Conservation (phyloP, 2,888 invertebrate species). For the Sinohyriopsis cumingii region DNA sequence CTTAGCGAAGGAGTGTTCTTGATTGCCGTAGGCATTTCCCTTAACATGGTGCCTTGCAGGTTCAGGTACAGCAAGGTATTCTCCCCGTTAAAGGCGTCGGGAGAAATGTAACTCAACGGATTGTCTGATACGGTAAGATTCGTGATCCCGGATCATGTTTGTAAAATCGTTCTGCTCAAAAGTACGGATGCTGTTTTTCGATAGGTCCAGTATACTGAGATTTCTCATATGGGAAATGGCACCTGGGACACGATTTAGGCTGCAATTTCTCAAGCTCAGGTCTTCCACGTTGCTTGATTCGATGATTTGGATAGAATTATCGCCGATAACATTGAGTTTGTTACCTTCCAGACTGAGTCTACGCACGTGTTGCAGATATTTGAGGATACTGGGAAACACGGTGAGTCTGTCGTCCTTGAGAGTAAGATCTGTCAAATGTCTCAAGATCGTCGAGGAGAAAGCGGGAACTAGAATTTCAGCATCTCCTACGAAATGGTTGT, state of each 20-base stretch:
- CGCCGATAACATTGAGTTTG: conserved; percentile 44
- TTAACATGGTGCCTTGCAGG: conserved; percentile 28
- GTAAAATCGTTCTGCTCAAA: conserved; percentile 43
- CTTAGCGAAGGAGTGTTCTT: conserved; percentile 17
- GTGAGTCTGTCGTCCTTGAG: conserved; percentile 40
- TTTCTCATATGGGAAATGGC: conserved; percentile 39
- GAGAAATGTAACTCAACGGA: conserved; percentile 43
- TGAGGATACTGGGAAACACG: conserved; percentile 35
- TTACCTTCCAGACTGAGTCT: conserved; percentile 42
- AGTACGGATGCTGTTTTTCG: conserved; percentile 43
- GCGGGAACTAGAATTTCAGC: conserved; percentile 39
- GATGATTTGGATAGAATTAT: conserved; percentile 33
- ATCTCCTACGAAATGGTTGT: conserved; percentile 40
- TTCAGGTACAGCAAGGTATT: conserved; percentile 23
- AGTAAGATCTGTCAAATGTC: conserved; percentile 27
- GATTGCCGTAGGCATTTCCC: conserved; percentile 40
- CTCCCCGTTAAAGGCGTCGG: conserved; percentile 38
- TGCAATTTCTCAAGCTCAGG: conserved; percentile 41
- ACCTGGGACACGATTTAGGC: conserved; percentile 41
- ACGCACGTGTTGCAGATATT: conserved; percentile 26
- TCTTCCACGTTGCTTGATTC: conserved; percentile 29
- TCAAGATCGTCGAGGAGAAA: conserved; percentile 25
- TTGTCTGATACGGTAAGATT: conserved; percentile 33
- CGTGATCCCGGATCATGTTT: conserved; percentile 21
- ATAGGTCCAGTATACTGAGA: conserved; percentile 34